phyloP scores from a whole-genome alignment of 2,888 invertebrate genomes.

The Stenotaenia linearis region DNA sequence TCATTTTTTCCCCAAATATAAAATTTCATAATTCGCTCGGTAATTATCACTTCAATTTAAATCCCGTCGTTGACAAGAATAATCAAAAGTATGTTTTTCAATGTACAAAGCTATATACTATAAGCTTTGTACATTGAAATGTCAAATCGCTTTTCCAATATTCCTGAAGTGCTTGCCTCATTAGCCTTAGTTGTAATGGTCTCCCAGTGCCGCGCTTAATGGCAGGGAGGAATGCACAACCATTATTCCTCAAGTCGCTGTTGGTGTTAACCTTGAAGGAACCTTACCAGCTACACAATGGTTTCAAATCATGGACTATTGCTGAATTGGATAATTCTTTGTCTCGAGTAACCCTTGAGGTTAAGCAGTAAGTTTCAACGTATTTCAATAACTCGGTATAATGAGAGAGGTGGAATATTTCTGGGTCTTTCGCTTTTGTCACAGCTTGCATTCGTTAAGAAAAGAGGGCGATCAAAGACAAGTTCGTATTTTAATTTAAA shows the following conservation, averaged over 20 bases:
- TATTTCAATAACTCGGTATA: slow-evolving; percentile 13
- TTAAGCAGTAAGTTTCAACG: slow-evolving; percentile 23
- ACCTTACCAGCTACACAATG: slow-evolving; percentile 24
- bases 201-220: slow-evolving; percentile 24
- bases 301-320: slow-evolving; percentile 24
- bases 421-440: slow-evolving; percentile 10
- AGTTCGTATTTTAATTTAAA: background rate
- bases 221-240: slow-evolving; percentile 26
- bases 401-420: slow-evolving; percentile 14
- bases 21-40: background rate
- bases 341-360: slow-evolving; percentile 8
- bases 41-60: slow-evolving; percentile 14
- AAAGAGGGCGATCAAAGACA: background rate
- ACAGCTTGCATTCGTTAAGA: slow-evolving; percentile 6
- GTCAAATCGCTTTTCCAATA: slow-evolving; percentile 26
- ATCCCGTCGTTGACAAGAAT: slow-evolving; percentile 7
- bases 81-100: slow-evolving; percentile 12
- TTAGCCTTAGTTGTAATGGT: slow-evolving; percentile 26
- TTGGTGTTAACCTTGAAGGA: slow-evolving; percentile 26
- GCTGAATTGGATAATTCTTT: slow-evolving; percentile 22
- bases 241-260: slow-evolving; percentile 26
- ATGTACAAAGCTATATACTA: slow-evolving; percentile 2
- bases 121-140: slow-evolving; percentile 8
- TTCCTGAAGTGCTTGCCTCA: slow-evolving; percentile 24
- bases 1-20: background rate